Conservation (phyloP, 2,113 vertebrate genomes). For the Nesospiza acunhae region DNA sequence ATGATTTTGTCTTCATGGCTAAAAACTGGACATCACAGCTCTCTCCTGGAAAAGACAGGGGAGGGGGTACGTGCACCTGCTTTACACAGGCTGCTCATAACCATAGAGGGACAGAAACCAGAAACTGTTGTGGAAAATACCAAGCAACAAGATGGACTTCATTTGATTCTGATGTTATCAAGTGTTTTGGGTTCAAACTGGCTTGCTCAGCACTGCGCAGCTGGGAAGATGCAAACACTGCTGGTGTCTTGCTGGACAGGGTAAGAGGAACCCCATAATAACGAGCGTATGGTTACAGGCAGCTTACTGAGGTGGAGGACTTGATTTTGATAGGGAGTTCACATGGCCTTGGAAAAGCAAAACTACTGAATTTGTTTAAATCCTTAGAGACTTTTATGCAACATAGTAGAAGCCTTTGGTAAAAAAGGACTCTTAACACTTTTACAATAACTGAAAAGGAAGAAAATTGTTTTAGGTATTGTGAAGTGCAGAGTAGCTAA, state of each 20-base stretch:
- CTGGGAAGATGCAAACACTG: neutral
- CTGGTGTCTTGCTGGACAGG: neutral
- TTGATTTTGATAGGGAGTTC: neutral
- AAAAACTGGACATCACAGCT: neutral
- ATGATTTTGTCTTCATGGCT: neutral
- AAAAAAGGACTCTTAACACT: neutral
- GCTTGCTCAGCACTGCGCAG: neutral
- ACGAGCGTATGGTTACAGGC: neutral
- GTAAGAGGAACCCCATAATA: neutral
- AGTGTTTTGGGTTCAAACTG: neutral
- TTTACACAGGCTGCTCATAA: neutral
- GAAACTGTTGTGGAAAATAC: neutral
- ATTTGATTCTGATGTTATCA: neutral
- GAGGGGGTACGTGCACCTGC: rapidly evolving
- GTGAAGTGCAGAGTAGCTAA: neutral
- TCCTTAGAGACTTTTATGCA: neutral
- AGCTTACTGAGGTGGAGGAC: neutral
- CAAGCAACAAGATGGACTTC: neutral
- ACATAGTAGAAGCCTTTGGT: neutral
- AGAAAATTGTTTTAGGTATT: neutral
- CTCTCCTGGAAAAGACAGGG: neutral
- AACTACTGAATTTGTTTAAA: neutral
- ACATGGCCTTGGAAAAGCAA: neutral
- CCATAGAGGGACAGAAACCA: rapidly evolving
- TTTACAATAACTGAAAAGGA: neutral